Base-by-base conservation (phyloP, 2,113 vertebrate genomes). In the Megaptera novaeangliae region DNA sequence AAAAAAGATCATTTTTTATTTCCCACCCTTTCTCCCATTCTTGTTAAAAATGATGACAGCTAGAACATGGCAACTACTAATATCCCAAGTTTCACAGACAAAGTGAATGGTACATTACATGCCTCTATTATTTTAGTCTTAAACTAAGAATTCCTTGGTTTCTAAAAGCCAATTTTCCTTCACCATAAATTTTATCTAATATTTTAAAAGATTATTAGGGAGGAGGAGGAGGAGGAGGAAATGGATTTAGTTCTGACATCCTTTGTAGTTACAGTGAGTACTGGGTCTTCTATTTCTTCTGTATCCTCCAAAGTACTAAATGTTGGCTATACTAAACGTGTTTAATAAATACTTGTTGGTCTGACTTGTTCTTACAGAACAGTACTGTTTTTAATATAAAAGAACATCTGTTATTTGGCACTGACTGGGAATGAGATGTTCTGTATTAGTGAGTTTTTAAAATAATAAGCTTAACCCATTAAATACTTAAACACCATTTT, bases 321-420 rank as follows among this genome's bases (percentile, higher is more conserved):
- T 95, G 77, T 91, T 95, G 81, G 72, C 81, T 88, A 94, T 64
- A 93, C 34, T 93, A 91, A 96, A 93, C 0, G 27, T 88, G 85
- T 83, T 97, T 97, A 97, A 97, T 88, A 96, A 96, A 96, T 87
- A 95, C 29, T 92, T 96, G 91, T 97, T 96, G 77, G 88, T 95
- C 82, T 69, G 57, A 95, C 82, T 97, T 97, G 91, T 97, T 96
- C 96, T 97, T 96, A 96, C 85, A 95, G 91, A 91, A 95, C 13
- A 17, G 95, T 88, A 97, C 93, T 97, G 97, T 95, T 97, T 97
- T 96, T 97, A 97, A 95, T 94, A 95, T 81, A 91, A 63, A 93
- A 97, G 91, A 98, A 97, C 98, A 98, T 94, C 90, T 97, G 93
- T 71, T 96, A 94, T 93, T 86, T 94, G 97, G 96, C 97, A 95